A percentile compares a stretch with the other conserved stretches of the same genome.
phyloP scores from a whole-genome alignment of 1,140 invertebrate genomes.

The Micrasema minimum region DNA sequence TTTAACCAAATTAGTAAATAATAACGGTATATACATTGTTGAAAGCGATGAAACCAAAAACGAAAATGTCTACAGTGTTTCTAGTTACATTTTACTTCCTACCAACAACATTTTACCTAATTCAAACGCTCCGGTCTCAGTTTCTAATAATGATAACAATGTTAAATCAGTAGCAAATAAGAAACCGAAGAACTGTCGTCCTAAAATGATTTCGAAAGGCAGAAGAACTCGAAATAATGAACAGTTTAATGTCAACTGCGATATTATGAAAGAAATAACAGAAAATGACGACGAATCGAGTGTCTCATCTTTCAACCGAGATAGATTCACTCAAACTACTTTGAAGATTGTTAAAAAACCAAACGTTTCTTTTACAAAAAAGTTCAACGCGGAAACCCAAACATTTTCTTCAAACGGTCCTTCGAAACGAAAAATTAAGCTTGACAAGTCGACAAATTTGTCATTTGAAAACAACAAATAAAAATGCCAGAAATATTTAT shows the following conservation, averaged over 20 bases:
- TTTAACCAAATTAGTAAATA: too few species aligned
- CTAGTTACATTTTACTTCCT: too few species aligned
- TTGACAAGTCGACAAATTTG: constrained; percentile 16
- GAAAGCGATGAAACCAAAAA: too few species aligned
- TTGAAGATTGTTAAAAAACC: constrained; percentile 17
- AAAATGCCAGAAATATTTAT: background rate
- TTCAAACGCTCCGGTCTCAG: too few species aligned
- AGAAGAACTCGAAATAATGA: background rate
- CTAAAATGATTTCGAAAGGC: too few species aligned
- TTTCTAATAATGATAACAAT: too few species aligned
- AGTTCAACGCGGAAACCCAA: constrained; percentile 23
- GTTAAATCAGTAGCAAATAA: background rate
- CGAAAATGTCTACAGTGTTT: too few species aligned
- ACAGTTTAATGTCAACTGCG: too few species aligned
- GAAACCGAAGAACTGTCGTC: background rate
- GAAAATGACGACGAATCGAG: background rate
- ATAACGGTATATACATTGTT: too few species aligned
- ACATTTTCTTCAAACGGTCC: background rate
- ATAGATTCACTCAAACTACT: constrained; percentile 42
- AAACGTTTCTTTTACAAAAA: background rate
- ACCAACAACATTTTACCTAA: too few species aligned
- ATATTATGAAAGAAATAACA: too few species aligned
- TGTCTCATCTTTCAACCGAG: constrained; percentile 9
- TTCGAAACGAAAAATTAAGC: constrained; percentile 10
- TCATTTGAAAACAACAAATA: constrained; percentile 8